Evolutionary conservation across 2,888 invertebrate genomes (phyloP).

Genomic region (Dicyrtomina minuta): DNA sequence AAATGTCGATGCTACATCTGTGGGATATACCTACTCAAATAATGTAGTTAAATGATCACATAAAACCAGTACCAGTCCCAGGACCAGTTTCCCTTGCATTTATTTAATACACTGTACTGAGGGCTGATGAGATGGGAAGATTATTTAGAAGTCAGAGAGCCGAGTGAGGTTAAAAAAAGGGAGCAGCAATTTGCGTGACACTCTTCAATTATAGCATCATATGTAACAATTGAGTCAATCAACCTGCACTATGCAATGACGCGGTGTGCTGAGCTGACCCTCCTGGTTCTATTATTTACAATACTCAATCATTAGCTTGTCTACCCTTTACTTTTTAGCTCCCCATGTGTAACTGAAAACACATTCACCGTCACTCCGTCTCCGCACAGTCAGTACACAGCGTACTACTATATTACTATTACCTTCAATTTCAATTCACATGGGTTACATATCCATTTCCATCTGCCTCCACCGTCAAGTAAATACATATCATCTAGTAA

Average conservation of each 20-base stretch:
- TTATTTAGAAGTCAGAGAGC: slow-evolving; percentile 21
- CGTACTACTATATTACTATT: too few relatives aligned
- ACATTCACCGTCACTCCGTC: too few relatives aligned
- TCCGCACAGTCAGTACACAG: too few relatives aligned
- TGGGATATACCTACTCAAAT: too few relatives aligned
- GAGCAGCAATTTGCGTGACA: slow-evolving; percentile 48
- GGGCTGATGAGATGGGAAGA: slow-evolving; percentile 18
- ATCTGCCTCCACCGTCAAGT: too few relatives aligned
- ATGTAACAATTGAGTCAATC: slow-evolving; percentile 49
- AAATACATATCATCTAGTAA: too few relatives aligned
- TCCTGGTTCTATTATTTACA: slow-evolving; percentile 11
- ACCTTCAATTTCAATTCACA: too few relatives aligned
- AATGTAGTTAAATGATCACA: too few relatives aligned
- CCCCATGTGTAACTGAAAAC: slow-evolving; percentile 5
- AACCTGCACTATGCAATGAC: slow-evolving; percentile 36
- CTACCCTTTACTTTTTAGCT: slow-evolving; percentile 1
- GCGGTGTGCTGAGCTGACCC: slow-evolving; percentile 1
- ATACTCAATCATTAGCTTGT: slow-evolving; percentile 22
- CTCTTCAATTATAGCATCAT: slow-evolving; percentile 48
- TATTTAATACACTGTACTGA: too few relatives aligned
- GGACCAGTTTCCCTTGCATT: not conserved
- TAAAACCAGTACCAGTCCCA: too few relatives aligned
- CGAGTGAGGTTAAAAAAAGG: slow-evolving; percentile 9
- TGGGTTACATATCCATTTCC: too few relatives aligned
- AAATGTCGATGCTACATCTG: too few relatives aligned